Conservation (phyloP, 2,888 invertebrate species). For the Ophion ellenae region DNA sequence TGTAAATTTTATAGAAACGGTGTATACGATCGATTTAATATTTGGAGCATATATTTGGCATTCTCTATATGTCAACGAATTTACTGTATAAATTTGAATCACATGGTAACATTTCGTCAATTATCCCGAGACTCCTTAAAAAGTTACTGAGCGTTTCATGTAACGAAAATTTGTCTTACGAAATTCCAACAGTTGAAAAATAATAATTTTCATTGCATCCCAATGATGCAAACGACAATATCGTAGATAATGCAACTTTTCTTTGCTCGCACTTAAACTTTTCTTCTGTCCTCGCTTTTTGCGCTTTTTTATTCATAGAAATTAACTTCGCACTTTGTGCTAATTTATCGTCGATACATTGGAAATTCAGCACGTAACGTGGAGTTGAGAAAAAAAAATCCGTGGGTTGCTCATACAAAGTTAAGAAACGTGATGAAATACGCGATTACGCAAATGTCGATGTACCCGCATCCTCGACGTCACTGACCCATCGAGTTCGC, state of each 20-base stretch:
- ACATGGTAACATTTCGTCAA: no score
- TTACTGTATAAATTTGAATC: no score
- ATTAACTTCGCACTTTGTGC: neutral
- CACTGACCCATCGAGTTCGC: slow-evolving; percentile 39
- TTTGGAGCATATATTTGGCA: no score
- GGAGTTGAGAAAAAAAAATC: slow-evolving; percentile 43
- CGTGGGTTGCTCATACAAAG: slow-evolving; percentile 48
- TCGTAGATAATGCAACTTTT: slow-evolving; percentile 49
- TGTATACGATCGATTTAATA: no score
- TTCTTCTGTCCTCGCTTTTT: neutral
- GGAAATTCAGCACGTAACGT: slow-evolving; percentile 32
- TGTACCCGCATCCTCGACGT: slow-evolving; percentile 41
- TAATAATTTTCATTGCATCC: no score
- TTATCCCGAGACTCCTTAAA: no score
- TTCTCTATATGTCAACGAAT: no score
- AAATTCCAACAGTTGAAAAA: no score
- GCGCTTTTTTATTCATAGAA: slow-evolving; percentile 12
- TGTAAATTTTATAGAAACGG: no score
- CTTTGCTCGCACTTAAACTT: slow-evolving; percentile 1
- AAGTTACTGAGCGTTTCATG: no score
- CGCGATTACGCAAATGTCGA: slow-evolving; percentile 60
- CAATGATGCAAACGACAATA: no score
- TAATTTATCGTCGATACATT: slow-evolving; percentile 34
- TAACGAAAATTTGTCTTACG: no score
- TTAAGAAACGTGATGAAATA: slow-evolving; percentile 56